Percentiles rank a stretch among this genome's conserved stretches.
These are phyloP conservation scores for Galaxias olidus DNA, from an alignment of 2,797 vertebrate genomes.

Conservation along the genomic window DNA sequence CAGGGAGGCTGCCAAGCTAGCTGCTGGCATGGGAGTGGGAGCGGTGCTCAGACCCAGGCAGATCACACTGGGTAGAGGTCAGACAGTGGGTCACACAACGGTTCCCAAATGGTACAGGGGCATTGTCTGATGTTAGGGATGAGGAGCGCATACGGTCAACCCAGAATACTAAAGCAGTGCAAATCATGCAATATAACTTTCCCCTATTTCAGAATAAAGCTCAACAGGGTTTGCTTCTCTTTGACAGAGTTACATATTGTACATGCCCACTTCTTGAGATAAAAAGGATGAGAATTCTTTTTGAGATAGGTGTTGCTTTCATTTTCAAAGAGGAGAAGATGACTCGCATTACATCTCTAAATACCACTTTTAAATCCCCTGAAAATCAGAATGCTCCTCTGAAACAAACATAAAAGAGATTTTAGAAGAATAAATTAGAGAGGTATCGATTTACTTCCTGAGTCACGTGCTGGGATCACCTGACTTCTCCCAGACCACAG, in stretches of 20 bases:
- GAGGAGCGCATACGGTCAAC: conserved; percentile 63
- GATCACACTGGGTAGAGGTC: conserved; percentile 55
- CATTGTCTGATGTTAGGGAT: conserved; percentile 63
- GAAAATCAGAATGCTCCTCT: conserved; percentile 70
- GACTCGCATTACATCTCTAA: conserved; percentile 70
- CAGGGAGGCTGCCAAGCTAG: conserved; percentile 57
- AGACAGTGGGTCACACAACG: conserved; percentile 53
- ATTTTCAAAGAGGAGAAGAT: conserved; percentile 75
- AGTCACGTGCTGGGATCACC: conserved; percentile 71
- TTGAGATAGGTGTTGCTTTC: conserved; percentile 71
- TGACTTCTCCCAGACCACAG: conserved; percentile 72
- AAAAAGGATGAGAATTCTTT: conserved; percentile 62
- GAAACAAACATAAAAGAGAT: conserved; percentile 78
- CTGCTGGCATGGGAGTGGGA: conserved; percentile 51
- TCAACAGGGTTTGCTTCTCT: conserved; percentile 54
- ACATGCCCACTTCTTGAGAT: conserved; percentile 70
- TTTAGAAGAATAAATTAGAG: conserved; percentile 74
- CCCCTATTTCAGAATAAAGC: conserved; percentile 61
- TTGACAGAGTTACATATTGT: conserved; percentile 62
- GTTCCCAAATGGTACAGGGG: conserved; percentile 65
- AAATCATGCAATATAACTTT: conserved; percentile 71
- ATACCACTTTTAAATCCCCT: conserved; percentile 76
- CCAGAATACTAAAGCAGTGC: conserved; percentile 62
- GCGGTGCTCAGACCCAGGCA: conserved; percentile 44
- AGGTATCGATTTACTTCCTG: conserved; percentile 70